Evolutionary conservation across 2,113 vertebrate species (phyloP).

Genomic region (Chaetodon auriga): DNA sequence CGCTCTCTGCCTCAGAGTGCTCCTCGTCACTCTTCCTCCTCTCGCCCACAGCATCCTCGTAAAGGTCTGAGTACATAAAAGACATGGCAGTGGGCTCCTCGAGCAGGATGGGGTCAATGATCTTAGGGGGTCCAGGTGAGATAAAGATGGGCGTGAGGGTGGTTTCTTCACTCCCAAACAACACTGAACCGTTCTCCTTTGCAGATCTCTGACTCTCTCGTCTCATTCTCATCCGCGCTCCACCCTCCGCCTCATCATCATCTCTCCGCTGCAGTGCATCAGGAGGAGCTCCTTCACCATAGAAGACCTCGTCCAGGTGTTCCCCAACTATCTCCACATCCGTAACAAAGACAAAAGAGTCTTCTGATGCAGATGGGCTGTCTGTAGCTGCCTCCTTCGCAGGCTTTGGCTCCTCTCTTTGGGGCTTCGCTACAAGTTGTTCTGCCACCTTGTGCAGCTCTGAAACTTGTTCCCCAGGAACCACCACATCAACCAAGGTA

Average conservation of each 20-base stretch:
- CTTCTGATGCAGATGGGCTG: constrained; percentile 69
- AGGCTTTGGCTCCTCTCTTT: constrained; percentile 50
- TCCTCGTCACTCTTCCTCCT: constrained; percentile 85
- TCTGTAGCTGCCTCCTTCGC: constrained; percentile 58
- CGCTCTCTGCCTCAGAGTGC: constrained; percentile 88
- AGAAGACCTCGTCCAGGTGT: constrained; percentile 91
- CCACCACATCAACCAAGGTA: constrained; percentile 88
- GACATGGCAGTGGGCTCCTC: constrained; percentile 92
- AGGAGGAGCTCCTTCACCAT: constrained; percentile 79
- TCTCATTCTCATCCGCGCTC: constrained; percentile 62
- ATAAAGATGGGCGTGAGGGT: constrained; percentile 88
- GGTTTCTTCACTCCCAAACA: constrained; percentile 89
- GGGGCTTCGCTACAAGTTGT: constrained; percentile 5
- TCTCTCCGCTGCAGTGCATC: constrained; percentile 55
- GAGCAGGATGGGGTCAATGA: constrained; percentile 89
- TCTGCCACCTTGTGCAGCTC: constrained; percentile 60
- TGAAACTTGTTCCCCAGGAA: constrained; percentile 55
- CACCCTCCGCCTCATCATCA: constrained; percentile 52
- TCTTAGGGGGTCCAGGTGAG: constrained; percentile 88
- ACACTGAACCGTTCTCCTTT: constrained; percentile 85
- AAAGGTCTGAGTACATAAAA: constrained; percentile 94
- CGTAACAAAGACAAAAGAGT: constrained; percentile 82
- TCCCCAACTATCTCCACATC: constrained; percentile 88
- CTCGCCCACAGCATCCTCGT: constrained; percentile 88
- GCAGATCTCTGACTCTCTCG: constrained; percentile 75